Percentiles rank a stretch among this genome's conserved stretches.
These are phyloP conservation scores for Drosophila cyrtoloma DNA, from an alignment of 2,888 invertebrate genomes.

Conservation along the genomic window DNA sequence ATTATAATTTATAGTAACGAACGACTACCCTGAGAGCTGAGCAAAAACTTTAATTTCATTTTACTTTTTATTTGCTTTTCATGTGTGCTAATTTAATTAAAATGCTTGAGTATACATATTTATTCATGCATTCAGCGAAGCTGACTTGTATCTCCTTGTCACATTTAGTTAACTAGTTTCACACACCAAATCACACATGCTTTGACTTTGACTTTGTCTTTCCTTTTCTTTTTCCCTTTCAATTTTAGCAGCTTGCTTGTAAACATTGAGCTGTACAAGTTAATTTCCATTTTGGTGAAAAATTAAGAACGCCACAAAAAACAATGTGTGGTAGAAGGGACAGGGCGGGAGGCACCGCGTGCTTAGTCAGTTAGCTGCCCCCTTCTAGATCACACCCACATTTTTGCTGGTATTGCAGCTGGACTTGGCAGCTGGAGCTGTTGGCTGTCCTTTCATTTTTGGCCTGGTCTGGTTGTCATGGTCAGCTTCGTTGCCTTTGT, in stretches of 20 bases:
- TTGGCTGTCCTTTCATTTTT: slow-evolving; percentile 21
- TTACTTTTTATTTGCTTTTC: background rate
- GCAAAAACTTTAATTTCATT: too few species aligned
- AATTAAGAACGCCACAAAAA: slow-evolving; percentile 12
- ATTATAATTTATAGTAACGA: background rate
- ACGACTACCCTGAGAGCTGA: background rate
- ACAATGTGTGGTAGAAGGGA: too few species aligned
- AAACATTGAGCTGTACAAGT: slow-evolving; percentile 45
- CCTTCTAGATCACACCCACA: slow-evolving; percentile 7
- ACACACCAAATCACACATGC: slow-evolving; percentile 14
- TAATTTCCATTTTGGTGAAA: slow-evolving; percentile 47
- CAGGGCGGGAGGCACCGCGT: slow-evolving; percentile 1
- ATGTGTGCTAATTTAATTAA: background rate
- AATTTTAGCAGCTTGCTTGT: slow-evolving; percentile 17
- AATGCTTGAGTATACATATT: background rate
- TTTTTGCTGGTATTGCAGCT: background rate
- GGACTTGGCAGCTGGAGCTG: slow-evolving; percentile 8
- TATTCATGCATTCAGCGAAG: background rate
- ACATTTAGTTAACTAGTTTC: slow-evolving; percentile 50
- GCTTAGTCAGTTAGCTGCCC: slow-evolving; percentile 37
- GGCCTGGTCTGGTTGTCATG: slow-evolving; percentile 31
- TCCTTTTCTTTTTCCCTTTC: background rate
- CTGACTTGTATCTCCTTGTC: slow-evolving; percentile 19
- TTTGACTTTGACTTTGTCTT: background rate
- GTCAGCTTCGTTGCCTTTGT: slow-evolving; percentile 47